Base-by-base conservation (phyloP, 2,113 vertebrate genomes). In the Corapipo altera region DNA sequence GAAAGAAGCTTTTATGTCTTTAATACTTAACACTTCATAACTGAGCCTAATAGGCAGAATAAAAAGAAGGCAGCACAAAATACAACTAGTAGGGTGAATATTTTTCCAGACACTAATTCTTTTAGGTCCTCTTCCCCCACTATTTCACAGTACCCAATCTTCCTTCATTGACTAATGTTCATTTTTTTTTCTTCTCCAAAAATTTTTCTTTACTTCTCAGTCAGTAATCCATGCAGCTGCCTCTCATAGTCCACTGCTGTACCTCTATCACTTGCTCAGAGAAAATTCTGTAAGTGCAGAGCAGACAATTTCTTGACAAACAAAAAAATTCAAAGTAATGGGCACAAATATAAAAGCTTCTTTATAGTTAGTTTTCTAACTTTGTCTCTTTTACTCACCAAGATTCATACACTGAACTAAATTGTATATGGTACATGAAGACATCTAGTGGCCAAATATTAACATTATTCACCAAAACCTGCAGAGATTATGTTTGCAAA, bases 11-110 rank as follows among this genome's bases (percentile, higher is more conserved):
- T 98, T 98, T 97, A 98, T 98, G 96, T 98, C 98, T 98, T 98
- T 97, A 98, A 98, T 98, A 97, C 96, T 98, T 98, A 98, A 98
- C 98, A 98, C 98, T 98, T 98, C 98, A 98, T 98, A 98, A 98
- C 98, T 97, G 97, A 96, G 91, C 90, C 97, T 98, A 98, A 98
- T 97, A 97, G 97, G 96, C 94, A 97, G 97, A 96, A 98, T 97
- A 96, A 98, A 98, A 97, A 97, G 97, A 93, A 95, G 86, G 72
- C 92, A 96, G 78, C 64, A 93, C 85, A 91, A 96, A 97, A 96
- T 82, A 81, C 90, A 97, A 69, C 87, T 94, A 92, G 72, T 88
- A 85, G 83, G 57, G 91, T 91, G 91, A 98, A 91, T 82, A 96
- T 71, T 98, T 98, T 98, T 97, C 97, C 98, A 98, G 96, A 97